Conservation (phyloP, 1,140 invertebrate genomes). For the Zaprionus davidi region DNA sequence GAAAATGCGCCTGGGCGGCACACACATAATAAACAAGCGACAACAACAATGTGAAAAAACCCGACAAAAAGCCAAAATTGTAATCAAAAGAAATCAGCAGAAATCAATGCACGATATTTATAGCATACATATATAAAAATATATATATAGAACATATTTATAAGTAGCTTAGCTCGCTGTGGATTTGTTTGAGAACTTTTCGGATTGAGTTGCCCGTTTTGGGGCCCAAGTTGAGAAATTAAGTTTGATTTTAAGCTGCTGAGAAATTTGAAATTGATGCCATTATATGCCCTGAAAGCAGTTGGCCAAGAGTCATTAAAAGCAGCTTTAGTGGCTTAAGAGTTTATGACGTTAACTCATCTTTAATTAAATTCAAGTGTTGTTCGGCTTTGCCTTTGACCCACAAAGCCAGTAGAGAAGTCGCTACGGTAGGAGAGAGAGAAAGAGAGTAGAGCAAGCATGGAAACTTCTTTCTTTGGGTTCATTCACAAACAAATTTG, state of each 20-base stretch:
- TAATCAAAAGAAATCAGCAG: slow-evolving; percentile 63
- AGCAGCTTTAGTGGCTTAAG: slow-evolving; percentile 58
- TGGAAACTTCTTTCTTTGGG: slow-evolving; percentile 29
- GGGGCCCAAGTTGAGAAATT: slow-evolving; percentile 54
- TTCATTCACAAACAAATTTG: slow-evolving; percentile 52
- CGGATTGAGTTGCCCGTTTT: neutral
- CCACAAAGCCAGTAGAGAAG: slow-evolving; percentile 24
- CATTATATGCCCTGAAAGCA: slow-evolving; percentile 18
- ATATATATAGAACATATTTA: slow-evolving; percentile 19
- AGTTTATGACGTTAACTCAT: slow-evolving; percentile 60
- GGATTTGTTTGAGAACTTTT: neutral
- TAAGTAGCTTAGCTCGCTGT: slow-evolving; percentile 28
- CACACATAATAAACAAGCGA: slow-evolving; percentile 36
- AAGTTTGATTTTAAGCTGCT: slow-evolving; percentile 54
- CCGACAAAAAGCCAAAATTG: slow-evolving; percentile 36
- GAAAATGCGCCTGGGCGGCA: slow-evolving; percentile 55
- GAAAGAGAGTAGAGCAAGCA: neutral
- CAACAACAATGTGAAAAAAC: neutral
- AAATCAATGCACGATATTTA: slow-evolving; percentile 54
- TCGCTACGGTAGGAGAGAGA: neutral
- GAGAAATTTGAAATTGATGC: slow-evolving; percentile 56
- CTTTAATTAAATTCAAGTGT: slow-evolving; percentile 77
- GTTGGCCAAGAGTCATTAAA: slow-evolving; percentile 39
- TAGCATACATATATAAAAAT: neutral
- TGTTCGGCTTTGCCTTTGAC: slow-evolving; percentile 21